Base-by-base conservation (phyloP, 2,113 vertebrate genomes). In the Alces alces region DNA sequence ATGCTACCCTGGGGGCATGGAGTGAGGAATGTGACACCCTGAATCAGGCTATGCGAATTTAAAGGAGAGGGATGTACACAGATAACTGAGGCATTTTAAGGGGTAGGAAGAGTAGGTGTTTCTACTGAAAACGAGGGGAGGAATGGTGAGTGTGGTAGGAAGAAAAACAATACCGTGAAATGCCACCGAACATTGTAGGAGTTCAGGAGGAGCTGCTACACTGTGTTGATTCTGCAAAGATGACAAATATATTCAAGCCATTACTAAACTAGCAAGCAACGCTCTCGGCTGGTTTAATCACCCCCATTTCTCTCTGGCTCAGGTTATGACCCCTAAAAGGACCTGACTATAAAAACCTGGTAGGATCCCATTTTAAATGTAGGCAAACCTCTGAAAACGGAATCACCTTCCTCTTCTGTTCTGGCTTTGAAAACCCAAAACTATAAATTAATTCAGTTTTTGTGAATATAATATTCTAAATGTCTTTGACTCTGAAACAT, bases 231-330 rank as follows among this genome's bases (percentile, higher is more conserved):
- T 17, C 30, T 36, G n/a, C 47, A 43, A 33, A 30, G 33, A 25
- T 0, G 2, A 52, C 2, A 36, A 57, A 47, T 11, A 83, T 50
- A 64, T 30, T 39, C 39, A 4, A 43, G 60, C 3, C 0, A 2
- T 39, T 23, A 14, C 5, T 16, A 54, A 93, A 57, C 21, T 21
- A 43, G n/a, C 7, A 5, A 47, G 10, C 27, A 55, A 47, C 39
- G 25, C 83, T 82, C 50, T 23, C 19, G 7, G 14, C 28, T 4
- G 6, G 5, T 57, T 33, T 27, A 36, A 45, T 45, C 4, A 1
- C 33, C 86, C 92, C 16, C 73, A 61, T n/a, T 39, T 94, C 50
- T 92, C 87, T 92, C 36, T 83, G 43, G 50, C 17, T 95, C 36
- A 25, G 33, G 61, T 83, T 66, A 60, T 21, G n/a, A 54, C 14